Evolutionary conservation across 92 coral and sea anemone genomes (phyloP), one percentile per base, ranked within the genome.

Genomic region (Galaxea fascicularis): DNA sequence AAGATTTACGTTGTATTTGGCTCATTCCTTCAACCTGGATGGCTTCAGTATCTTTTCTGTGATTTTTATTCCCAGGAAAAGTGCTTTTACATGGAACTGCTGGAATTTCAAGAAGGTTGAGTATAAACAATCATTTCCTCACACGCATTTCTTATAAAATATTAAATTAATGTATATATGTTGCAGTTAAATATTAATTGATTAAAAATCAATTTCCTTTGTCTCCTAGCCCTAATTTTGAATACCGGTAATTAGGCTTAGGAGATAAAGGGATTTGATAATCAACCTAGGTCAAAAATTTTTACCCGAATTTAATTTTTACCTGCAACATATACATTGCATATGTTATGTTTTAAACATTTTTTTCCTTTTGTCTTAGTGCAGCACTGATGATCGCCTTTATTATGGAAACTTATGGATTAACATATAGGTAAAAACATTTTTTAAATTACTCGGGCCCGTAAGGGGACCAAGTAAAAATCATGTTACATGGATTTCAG

Each of bases 81-180:
- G 99, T 91, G 24, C 93, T 96, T 59, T 84, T 96, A 44, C 99
- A 96, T 89, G 99, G 99, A 31, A 96, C 95, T 85, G 98, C 99
- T 83, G 99, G 99, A 16, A 96, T 96, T 58, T 96, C 99, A 0
- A 87, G 99, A 81, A 96, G 99, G 99, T 96, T 85, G 4, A n/a
- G 68, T 63, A 4, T 29, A 41, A 10, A 30, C 28, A 8, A 51
- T 18, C 28, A 0, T 16, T 28, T 12, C 54, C 35, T 29, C 18
- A 1, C 10, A 27, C 28, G 18, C 12, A 65, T 14, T 65, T 10
- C 13, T 49, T 15, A 46, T 46, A 46, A 46, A 7, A 46, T 46
- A 46, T 46, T 46, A n/a, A n/a, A n/a, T 46, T 7, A 46, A 46
- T 46, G 51, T 46, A 46, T 13, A 46, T 46, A 46, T 0, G 15